phyloP scores from a whole-genome alignment of 1,140 invertebrate genomes.

The Stegodyphus dumicola region DNA sequence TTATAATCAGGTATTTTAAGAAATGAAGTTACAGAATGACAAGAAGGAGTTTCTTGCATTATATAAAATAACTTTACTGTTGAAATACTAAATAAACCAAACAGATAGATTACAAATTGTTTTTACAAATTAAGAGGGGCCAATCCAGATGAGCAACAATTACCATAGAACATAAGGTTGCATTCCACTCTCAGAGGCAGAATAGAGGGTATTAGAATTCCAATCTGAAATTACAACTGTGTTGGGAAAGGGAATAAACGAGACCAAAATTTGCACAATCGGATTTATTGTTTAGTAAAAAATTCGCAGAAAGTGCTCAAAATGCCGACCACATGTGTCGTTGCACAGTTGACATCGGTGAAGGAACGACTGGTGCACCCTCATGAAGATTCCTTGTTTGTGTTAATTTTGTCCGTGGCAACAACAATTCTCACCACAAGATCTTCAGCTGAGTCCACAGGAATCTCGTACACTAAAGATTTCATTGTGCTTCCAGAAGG shows the following conservation, averaged over 20 bases:
- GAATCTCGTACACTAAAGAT: slow-evolving; percentile 32
- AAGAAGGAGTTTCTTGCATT: too few relatives aligned
- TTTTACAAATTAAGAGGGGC: too few relatives aligned
- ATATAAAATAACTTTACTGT: too few relatives aligned
- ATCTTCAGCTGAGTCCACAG: not conserved
- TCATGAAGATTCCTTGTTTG: not conserved
- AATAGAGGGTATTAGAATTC: not conserved
- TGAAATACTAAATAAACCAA: too few relatives aligned
- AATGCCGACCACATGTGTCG: not conserved
- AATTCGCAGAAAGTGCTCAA: not conserved
- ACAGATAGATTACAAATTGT: too few relatives aligned
- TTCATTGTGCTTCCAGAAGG: slow-evolving; percentile 58
- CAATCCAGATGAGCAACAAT: not conserved
- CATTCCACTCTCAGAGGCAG: not conserved
- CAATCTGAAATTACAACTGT: not conserved
- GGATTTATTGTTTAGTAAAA: not conserved
- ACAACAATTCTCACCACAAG: not conserved
- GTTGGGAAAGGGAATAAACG: not conserved
- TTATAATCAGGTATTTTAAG: too few relatives aligned
- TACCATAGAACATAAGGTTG: not conserved
- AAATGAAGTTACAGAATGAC: too few relatives aligned
- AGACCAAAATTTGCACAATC: not conserved
- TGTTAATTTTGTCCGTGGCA: not conserved
- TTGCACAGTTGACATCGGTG: not conserved
- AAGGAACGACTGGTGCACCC: not conserved